Evolutionary conservation across 2,888 invertebrate genomes (phyloP), one percentile per base, ranked within the genome.

Genomic region (Cosmopolites sordidus): DNA sequence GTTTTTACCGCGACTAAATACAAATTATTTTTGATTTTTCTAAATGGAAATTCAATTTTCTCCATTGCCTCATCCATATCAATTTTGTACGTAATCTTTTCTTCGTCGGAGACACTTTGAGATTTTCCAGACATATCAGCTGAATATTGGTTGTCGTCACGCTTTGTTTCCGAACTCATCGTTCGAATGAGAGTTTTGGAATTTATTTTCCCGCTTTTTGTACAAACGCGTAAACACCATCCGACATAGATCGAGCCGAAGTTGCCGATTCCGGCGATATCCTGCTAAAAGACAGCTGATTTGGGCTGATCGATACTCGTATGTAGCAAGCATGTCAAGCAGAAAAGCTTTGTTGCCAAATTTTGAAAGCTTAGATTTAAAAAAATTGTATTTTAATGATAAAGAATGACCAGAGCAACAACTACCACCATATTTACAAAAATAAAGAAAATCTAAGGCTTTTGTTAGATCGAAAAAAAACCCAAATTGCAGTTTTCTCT

Each of bases 11-110:
- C 46, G 43, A 55, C 17, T 22, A 50, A 38, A 46, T 51, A 55
- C 15, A 45, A 33, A 39, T 43, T 51, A 33, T 50, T 47, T 29
- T 43, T 43, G 12, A 51, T 15, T 43, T 55, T 55, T 16, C 41
- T 43, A 15, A 16, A 47, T 1, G 51, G 47, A 18, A 47, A 9
- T 9, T 37, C 47, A 15, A 50, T 16, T 45, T 51, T 44, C 14
- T 51, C 17, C 43, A 55, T 45, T n/a, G 40, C 46, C 18, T 30
- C 43, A 37, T 55, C 51, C 51, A 51, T 47, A 43, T 52, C 42
- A 16, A 52, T 38, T 38, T 17, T 41, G 38, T 30, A 33, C 16
- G 40, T 12, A 40, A 27, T 14, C 6, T 15, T 47, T 2, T 39
- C 15, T 16, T 40, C 16, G 14, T 27, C 11, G 2, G 9, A 8